A percentile compares a stretch with the other conserved stretches of the same genome.
Evolutionary conservation across 2,113 vertebrate genomes (phyloP).

Genomic region (Ceyx margarethae): DNA sequence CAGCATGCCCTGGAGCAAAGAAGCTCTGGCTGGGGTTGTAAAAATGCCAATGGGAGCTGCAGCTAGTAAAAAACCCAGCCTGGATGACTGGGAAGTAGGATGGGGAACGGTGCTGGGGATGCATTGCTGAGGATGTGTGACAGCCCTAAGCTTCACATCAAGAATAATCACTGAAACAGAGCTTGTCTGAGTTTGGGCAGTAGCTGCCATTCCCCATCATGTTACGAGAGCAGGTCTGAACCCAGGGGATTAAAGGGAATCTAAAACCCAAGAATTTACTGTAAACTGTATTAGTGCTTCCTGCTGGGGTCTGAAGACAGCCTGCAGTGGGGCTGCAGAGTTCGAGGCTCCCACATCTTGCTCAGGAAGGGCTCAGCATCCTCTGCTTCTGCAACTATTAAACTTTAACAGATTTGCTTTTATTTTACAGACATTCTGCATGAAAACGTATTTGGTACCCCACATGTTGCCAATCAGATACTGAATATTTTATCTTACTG

Average conservation of each 20-base stretch:
- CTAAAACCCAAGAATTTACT: neutral
- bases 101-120: neutral
- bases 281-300: neutral
- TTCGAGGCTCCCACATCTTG: fast-evolving
- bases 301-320: neutral
- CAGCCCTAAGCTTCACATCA: neutral
- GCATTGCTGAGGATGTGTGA: neutral
- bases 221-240: neutral
- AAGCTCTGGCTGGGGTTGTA: neutral
- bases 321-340: neutral
- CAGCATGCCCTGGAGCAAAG: neutral
- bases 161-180: neutral
- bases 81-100: neutral
- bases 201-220: neutral
- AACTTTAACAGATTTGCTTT: neutral
- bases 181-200: neutral
- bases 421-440: neutral
- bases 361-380: neutral
- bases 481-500: neutral
- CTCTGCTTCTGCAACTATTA: neutral
- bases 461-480: neutral
- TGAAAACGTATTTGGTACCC: neutral
- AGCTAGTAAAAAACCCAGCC: neutral
- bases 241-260: neutral
- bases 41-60: neutral